These are phyloP conservation scores for Melanostoma scalare DNA, from an alignment of 2,888 invertebrate species.

Conservation along the genomic window DNA sequence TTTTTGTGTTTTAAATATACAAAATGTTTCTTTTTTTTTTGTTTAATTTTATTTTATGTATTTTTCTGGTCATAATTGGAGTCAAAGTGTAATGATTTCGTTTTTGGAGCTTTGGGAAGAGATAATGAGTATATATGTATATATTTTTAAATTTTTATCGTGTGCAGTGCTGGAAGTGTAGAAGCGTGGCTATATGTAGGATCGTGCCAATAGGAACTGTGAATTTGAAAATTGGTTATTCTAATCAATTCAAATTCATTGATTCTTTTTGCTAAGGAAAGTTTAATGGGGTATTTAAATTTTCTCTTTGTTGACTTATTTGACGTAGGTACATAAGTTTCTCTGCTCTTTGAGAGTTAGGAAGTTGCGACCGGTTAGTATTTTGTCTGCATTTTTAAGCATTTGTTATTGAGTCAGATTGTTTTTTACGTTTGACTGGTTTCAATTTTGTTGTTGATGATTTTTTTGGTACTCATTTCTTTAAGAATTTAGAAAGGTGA, in stretches of 20 bases:
- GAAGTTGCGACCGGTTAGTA: too few relatives aligned
- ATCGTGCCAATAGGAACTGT: conserved; percentile 10
- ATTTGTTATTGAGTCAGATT: too few relatives aligned
- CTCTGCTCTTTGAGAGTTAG: conserved; percentile 6
- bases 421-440: too few relatives aligned
- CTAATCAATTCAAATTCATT: conserved; percentile 31
- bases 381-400: too few relatives aligned
- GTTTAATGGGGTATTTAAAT: conserved; percentile 3
- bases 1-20: conserved; percentile 43
- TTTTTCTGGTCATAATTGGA: conserved; percentile 53
- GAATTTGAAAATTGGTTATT: conserved; percentile 36
- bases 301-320: not conserved
- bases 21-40: conserved; percentile 33
- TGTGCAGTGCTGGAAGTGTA: conserved; percentile 9
- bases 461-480: too few relatives aligned
- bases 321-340: conserved; percentile 4
- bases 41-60: conserved; percentile 19
- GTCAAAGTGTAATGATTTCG: conserved; percentile 47
- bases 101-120: conserved; percentile 44
- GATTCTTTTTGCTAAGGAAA: conserved; percentile 38
- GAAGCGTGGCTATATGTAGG: conserved; percentile 6
- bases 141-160: conserved; percentile 52
- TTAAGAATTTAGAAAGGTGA: too few relatives aligned
- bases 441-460: too few relatives aligned
- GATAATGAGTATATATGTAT: conserved; percentile 34